Evolutionary conservation across 2,113 vertebrate genomes (phyloP), one percentile per base, ranked within the genome.

Genomic region (Colaptes auratus): DNA sequence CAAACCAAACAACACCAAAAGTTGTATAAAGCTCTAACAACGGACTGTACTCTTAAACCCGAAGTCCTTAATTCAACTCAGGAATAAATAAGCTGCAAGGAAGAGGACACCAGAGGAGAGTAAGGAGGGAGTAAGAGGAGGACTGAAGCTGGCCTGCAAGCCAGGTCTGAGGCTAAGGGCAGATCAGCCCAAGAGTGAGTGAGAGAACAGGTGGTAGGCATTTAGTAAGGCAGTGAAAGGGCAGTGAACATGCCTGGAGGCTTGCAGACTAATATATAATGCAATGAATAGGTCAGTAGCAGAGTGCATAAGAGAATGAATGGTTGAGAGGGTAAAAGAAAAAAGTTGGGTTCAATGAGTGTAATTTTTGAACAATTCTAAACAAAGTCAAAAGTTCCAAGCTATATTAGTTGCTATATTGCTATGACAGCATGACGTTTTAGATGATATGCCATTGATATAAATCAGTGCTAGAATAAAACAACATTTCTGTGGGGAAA

Each of bases 121-220:
- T 55, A 7, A 63, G 42, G 2, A 64, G 44, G 36, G 72, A 53
- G 48, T 28, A 42, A 77, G 53, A 73, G 15, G 60, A 59, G 77
- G 79, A 86, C 12, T 3, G 7, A 74, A 79, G 64, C 55, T 65
- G 20, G 25, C 53, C 24, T 0, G 0, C 48, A 67, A 86, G 42
- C 53, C 63, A 27, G 23, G 19, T 78, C 53, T 33, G 33, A 48
- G 20, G 31, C 39, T 4, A 10, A 66, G 42, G 48, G 64, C 74
- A 69, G 70, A 88, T 85, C 56, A 69, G 53, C 75, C 67, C 82
- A 63, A 87, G 81, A 76, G 23, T 93, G 91, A 93, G 73, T 90
- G 95, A 96, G 48, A 74, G 82, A 96, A 91, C 91, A 95, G 90
- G 87, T 92, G 88, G 84, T 69, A 50, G 56, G 84, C 83, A 89